Evolutionary conservation across 2,888 invertebrate species (phyloP), one percentile per base, ranked within the genome.

Genomic region (Clivina fossor): DNA sequence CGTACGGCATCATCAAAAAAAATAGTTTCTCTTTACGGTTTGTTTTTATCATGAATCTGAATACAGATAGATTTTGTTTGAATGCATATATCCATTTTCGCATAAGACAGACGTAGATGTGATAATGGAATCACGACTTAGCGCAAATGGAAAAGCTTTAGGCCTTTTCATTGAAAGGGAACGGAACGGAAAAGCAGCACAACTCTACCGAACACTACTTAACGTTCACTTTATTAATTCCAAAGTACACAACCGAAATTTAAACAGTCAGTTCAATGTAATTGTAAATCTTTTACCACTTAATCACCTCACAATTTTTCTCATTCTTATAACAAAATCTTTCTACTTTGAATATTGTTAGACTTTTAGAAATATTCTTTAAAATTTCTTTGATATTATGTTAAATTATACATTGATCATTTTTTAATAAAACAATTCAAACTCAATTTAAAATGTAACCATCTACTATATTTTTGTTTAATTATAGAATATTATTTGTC

Each of bases 241-340:
- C 47, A 46, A 55, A 55, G 55, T 55, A 55, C 38, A 55, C 55
- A 55, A 38, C 35, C 55, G 33, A 19, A 46, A 46, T 32, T 7
- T 32, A 46, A 30, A 46, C 46, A 32, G 24, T 40, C 55, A 55
- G 46, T n/a, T n/a, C n/a, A n/a, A 47, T 55, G 55, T 55, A 55
- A 55, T 55, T 55, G 55, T 55, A 55, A 55, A 55, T 55, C 55
- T 55, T 55, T n/a, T n/a, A n/a, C n/a, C n/a, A n/a, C 15, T 16
- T 53, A 53, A 53, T 53, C 44, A 44, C 53, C 53, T 28, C 44
- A 33, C 53, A n/a, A n/a, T n/a, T n/a, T n/a, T n/a, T n/a, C n/a
- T n/a, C n/a, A n/a, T n/a, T n/a, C n/a, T n/a, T n/a, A n/a, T n/a
- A n/a, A n/a, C n/a, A n/a, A n/a, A n/a, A n/a, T n/a, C n/a, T n/a